phyloP scores from a whole-genome alignment of 2,888 invertebrate genomes.

The Carcina quercana region DNA sequence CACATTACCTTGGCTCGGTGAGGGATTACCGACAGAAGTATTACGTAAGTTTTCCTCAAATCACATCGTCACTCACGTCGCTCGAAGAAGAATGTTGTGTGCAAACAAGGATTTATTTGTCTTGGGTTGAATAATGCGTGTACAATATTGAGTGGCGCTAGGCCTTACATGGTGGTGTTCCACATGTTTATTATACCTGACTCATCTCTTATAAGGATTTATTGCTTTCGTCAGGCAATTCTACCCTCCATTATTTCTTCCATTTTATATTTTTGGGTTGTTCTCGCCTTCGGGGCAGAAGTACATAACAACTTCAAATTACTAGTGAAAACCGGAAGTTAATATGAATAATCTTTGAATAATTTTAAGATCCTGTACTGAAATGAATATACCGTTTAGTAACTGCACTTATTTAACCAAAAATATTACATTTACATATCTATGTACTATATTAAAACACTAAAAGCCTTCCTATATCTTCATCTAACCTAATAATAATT shows the following conservation, averaged over 20 bases:
- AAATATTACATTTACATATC: too few relatives aligned
- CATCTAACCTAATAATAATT: too few relatives aligned
- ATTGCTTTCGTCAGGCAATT: constrained; percentile 4
- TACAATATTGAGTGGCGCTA: constrained; percentile 2
- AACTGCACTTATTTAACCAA: background rate
- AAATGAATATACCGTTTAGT: too few relatives aligned
- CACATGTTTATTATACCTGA: constrained; percentile 9
- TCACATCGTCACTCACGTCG: constrained; percentile 9
- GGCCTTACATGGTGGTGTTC: constrained; percentile 5
- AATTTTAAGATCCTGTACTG: too few relatives aligned
- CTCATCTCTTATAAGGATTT: constrained; percentile 19
- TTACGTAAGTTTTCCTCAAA: constrained; percentile 27
- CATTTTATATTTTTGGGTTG: too few relatives aligned
- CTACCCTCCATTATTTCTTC: too few relatives aligned
- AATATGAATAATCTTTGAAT: too few relatives aligned
- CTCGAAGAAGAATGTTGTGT: constrained; percentile 1
- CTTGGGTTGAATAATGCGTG: constrained; percentile 5
- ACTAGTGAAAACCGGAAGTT: too few relatives aligned
- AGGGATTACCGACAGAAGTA: constrained; percentile 21
- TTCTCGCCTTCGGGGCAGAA: too few relatives aligned
- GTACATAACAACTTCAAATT: too few relatives aligned
- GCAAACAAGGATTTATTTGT: constrained; percentile 4
- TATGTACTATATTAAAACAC: too few relatives aligned
- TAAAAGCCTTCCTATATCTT: too few relatives aligned
- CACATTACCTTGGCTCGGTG: constrained; percentile 22